A percentile compares a stretch with the other conserved stretches of the same genome.
Evolutionary conservation across 2,113 vertebrate genomes (phyloP).

Genomic region (Tragelaphus scriptus): DNA sequence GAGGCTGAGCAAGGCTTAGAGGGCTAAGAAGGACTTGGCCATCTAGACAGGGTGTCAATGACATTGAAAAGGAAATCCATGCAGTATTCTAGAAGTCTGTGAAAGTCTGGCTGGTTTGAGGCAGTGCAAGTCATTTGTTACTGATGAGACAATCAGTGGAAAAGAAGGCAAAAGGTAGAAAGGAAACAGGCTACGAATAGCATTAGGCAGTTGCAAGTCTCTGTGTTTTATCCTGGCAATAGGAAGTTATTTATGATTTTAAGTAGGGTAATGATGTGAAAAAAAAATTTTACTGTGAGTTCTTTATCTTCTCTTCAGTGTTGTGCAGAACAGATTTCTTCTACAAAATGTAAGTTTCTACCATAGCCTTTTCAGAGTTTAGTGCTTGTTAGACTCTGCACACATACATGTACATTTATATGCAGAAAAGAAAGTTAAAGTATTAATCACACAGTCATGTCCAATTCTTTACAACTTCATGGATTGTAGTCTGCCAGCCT

Average conservation of each 20-base stretch:
- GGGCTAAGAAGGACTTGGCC: background rate
- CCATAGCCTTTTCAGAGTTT: background rate
- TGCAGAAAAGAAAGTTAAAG: background rate
- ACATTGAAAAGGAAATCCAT: background rate
- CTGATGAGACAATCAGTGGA: no score
- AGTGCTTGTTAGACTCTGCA: background rate
- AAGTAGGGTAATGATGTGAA: background rate
- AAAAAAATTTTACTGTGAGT: background rate
- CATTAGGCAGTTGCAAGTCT: background rate
- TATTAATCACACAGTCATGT: background rate
- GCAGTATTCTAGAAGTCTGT: background rate
- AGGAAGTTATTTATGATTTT: background rate
- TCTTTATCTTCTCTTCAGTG: background rate
- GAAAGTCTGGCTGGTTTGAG: background rate
- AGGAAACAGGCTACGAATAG: background rate
- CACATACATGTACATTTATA: background rate
- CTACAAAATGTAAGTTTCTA: background rate
- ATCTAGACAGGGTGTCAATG: background rate
- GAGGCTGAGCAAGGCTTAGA: background rate
- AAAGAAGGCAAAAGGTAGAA: background rate
- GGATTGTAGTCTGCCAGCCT: background rate
- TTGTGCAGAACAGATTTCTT: background rate
- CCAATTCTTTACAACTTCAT: background rate
- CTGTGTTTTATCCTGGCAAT: background rate
- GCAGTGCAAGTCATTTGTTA: background rate